Evolutionary conservation across 1,140 invertebrate species (phyloP), one percentile per base, ranked within the genome.

Genomic region (Magallana gigas): DNA sequence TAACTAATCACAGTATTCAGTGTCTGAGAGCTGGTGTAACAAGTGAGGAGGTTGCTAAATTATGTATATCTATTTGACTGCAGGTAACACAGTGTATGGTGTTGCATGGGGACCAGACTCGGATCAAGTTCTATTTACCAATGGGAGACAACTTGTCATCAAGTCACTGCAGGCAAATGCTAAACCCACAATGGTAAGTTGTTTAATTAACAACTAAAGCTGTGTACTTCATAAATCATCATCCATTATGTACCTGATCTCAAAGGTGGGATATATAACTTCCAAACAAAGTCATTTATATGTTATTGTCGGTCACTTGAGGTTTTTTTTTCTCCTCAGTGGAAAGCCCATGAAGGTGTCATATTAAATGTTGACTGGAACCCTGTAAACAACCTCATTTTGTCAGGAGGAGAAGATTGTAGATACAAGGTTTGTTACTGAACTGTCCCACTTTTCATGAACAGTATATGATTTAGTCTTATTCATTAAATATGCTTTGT

Each of bases 351-450:
- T 94, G 98, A 99, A 90, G 98, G 97, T 8, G 93, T 99, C 1
- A 97, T 99, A 89, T 95, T 99, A 23, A 97, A 97, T 84, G 95
- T 98, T 1, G 97, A 97, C 82, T 99, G 99, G 98, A 98, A 97
- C 94, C 95, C 97, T 1, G 97, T 97, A 82, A 97, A 97, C 90
- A 97, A 97, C 91, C 95, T 98, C 0, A 98, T 99, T 82, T 95
- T 99, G 36, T 98, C 98, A 56, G 98, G 98, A 1, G 98, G 97
- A 9, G 99, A 99, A 96, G 99, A 99, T 95, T 98, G 98, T 92
- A 96, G 96, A 90, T 99, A 98, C 89, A 98, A 99, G 96, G 96
- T 95, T 85, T 85, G 83, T 84, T 14, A 82, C 62, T 64, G 14
- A 16, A 64, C 62, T 64, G 14, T 64, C 18, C 14, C 2, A 64